These are phyloP conservation scores for Butorides virescens DNA, from an alignment of 2,113 vertebrate genomes.

Conservation along the genomic window DNA sequence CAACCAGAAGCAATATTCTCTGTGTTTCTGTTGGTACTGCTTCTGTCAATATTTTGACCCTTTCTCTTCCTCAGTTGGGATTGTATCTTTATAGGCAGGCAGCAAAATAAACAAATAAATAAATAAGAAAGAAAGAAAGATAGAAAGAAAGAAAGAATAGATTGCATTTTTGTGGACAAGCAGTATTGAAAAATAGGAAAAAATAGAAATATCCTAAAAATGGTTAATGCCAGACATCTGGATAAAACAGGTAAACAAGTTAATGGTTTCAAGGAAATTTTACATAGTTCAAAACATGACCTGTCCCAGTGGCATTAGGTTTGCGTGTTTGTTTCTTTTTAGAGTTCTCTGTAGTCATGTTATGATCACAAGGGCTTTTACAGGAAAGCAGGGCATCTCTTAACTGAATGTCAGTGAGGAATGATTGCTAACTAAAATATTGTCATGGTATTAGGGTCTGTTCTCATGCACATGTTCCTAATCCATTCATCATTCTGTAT, in stretches of 20 bases:
- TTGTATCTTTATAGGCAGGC: neutral
- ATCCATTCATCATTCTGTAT: neutral
- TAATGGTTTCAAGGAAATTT: neutral
- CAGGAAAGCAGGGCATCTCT: neutral
- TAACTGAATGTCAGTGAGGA: neutral
- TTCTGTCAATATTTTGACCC: neutral
- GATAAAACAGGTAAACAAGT: neutral
- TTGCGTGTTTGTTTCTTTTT: neutral
- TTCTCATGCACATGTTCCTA: neutral
- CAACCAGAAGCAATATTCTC: neutral
- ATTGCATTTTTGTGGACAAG: neutral
- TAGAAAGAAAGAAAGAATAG: too few species aligned
- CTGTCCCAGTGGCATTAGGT: too few species aligned
- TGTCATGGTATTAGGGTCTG: neutral
- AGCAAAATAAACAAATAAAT: neutral
- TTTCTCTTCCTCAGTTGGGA: neutral
- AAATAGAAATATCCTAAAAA: neutral
- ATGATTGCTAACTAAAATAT: neutral
- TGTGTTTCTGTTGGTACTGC: neutral
- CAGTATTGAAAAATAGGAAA: neutral
- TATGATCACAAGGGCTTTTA: neutral
- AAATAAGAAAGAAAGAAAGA: too few species aligned
- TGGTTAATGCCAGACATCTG: neutral
- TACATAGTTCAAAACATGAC: neutral
- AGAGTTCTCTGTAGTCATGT: rapidly evolving